Evolutionary conservation across 1,140 invertebrate species (phyloP).

Genomic region (Cotesia typhae): DNA sequence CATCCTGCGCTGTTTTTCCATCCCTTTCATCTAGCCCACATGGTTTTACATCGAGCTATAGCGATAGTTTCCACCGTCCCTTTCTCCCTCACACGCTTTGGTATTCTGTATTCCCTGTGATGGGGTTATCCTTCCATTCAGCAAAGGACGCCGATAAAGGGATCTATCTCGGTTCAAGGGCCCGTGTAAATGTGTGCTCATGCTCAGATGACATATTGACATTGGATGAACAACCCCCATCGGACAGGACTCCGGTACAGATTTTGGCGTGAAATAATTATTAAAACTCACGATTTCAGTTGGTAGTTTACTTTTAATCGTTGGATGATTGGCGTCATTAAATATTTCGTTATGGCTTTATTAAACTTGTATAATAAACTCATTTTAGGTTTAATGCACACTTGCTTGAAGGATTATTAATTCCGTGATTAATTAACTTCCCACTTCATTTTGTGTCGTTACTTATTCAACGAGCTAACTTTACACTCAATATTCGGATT

Average conservation of each 20-base stretch:
- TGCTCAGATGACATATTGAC: conserved; percentile 23
- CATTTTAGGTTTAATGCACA: no score
- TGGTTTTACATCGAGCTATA: no score
- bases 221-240: not conserved
- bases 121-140: not conserved
- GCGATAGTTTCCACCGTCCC: no score
- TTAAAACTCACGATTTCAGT: not conserved
- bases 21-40: not conserved
- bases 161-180: not conserved
- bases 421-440: no score
- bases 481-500: no score
- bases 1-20: not conserved
- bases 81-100: not conserved
- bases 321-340: no score
- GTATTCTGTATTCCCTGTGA: not conserved
- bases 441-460: no score
- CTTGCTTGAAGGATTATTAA: no score
- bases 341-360: no score
- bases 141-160: conserved; percentile 1
- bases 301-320: no score
- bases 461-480: no score
- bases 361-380: no score
- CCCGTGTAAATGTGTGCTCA: conserved; percentile 18
- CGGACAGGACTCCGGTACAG: not conserved
- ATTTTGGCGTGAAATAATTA: not conserved